Evolutionary conservation across 2,888 invertebrate species (phyloP).

Genomic region (Ormyrus pomaceus): DNA sequence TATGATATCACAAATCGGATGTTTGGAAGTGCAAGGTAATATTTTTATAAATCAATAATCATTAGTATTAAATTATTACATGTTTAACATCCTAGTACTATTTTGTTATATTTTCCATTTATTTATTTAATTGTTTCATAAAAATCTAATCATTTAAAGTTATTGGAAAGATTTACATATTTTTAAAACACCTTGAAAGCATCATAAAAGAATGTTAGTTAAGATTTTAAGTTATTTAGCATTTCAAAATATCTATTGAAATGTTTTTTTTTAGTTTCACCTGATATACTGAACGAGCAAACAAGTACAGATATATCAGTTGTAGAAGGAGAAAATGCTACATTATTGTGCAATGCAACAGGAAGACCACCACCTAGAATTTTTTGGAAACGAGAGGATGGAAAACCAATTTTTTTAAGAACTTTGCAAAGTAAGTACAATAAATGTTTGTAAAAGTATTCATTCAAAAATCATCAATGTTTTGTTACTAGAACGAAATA

Average conservation of each 20-base stretch:
- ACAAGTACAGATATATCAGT: slow-evolving; percentile 81
- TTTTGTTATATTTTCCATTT: background rate
- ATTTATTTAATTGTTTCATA: background rate
- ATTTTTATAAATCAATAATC: background rate
- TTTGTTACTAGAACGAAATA: background rate
- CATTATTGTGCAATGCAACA: slow-evolving; percentile 78
- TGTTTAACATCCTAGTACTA: background rate
- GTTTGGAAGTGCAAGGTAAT: slow-evolving; percentile 91
- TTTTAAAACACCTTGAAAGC: background rate
- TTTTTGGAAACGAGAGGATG: slow-evolving; percentile 80
- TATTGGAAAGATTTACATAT: slow-evolving; percentile 1
- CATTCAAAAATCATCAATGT: background rate
- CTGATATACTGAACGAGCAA: slow-evolving; percentile 79
- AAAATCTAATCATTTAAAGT: background rate
- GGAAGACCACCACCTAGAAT: slow-evolving; percentile 80
- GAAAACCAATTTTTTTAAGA: slow-evolving; percentile 60
- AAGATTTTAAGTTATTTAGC: no score
- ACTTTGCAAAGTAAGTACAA: slow-evolving; percentile 37
- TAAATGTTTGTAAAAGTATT: background rate
- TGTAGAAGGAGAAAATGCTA: slow-evolving; percentile 80
- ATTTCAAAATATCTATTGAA: no score
- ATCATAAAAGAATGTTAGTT: no score
- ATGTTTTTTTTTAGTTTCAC: slow-evolving; percentile 77
- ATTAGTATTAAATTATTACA: background rate
- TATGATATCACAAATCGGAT: slow-evolving; percentile 92